Evolutionary conservation across 2,888 invertebrate genomes (phyloP).

Genomic region (Amphimallon solstitiale): DNA sequence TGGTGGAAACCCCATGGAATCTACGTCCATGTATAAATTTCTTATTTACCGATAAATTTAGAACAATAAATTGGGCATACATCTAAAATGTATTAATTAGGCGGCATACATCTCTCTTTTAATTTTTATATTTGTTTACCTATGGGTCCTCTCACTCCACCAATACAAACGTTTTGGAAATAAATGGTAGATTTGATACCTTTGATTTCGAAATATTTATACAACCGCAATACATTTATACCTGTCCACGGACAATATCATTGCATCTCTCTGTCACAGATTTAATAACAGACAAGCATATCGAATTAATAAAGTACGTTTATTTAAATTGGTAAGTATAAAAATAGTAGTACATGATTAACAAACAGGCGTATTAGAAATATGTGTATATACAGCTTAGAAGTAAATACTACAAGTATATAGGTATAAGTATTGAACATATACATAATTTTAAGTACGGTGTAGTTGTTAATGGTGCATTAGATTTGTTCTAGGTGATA

Average conservation of each 20-base stretch:
- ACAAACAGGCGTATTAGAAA: neutral
- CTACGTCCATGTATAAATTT: too few species aligned
- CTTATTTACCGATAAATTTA: too few species aligned
- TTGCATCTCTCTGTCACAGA: constrained; percentile 16
- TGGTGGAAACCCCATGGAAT: too few species aligned
- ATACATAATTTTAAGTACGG: constrained; percentile 3
- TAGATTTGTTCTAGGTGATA: constrained; percentile 50
- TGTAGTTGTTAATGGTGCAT: constrained; percentile 3
- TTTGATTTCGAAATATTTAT: too few species aligned
- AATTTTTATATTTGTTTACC: too few species aligned
- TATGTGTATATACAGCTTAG: neutral
- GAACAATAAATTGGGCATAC: too few species aligned
- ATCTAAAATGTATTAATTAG: too few species aligned
- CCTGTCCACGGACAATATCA: constrained; percentile 21
- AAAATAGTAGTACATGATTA: constrained; percentile 28
- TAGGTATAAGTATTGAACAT: constrained; percentile 3
- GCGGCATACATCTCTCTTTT: too few species aligned
- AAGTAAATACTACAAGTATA: neutral
- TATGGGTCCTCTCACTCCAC: too few species aligned
- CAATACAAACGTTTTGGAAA: too few species aligned
- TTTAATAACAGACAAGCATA: constrained; percentile 26
- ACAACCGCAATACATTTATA: too few species aligned
- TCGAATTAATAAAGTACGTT: constrained; percentile 22
- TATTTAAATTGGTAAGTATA: constrained; percentile 15
- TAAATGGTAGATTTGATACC: too few species aligned